A percentile compares a stretch with the other conserved stretches of the same genome.
These are phyloP conservation scores for Stylophora pistillata DNA, from an alignment of 64 coral and sea anemone genomes.

Conservation along the genomic window DNA sequence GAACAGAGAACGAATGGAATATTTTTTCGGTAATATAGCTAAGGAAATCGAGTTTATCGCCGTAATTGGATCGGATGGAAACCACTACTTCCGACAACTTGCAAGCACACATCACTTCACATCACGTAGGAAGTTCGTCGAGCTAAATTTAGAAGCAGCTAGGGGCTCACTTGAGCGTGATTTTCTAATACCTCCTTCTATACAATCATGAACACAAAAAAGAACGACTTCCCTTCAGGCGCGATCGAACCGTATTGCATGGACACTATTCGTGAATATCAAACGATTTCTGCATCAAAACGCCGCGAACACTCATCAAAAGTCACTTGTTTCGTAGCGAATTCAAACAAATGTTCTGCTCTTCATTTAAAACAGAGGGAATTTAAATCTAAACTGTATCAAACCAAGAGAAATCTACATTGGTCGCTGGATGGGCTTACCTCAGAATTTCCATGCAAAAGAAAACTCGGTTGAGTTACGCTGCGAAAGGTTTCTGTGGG, in stretches of 20 bases:
- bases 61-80: too few relatives aligned
- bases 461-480: not conserved
- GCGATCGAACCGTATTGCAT: not conserved
- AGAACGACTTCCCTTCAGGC: not conserved
- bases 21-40: too few relatives aligned
- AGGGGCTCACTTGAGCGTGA: not conserved
- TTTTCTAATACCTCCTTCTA: not conserved
- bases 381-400: not conserved
- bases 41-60: too few relatives aligned
- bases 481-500: not conserved
- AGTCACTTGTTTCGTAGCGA: not conserved
- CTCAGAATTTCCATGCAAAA: not conserved
- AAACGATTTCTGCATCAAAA: not conserved
- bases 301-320: not conserved
- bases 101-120: not conserved
- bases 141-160: not conserved
- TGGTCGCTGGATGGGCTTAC: not conserved
- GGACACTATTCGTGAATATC: not conserved
- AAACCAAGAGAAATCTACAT: not conserved
- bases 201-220: not conserved
- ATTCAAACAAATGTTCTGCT: not conserved
- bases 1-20: not conserved
- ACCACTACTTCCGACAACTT: slow-evolving; percentile 20
- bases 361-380: not conserved
- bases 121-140: not conserved